Conservation (phyloP, 2,888 invertebrate species). For the Heliothis peltigera region DNA sequence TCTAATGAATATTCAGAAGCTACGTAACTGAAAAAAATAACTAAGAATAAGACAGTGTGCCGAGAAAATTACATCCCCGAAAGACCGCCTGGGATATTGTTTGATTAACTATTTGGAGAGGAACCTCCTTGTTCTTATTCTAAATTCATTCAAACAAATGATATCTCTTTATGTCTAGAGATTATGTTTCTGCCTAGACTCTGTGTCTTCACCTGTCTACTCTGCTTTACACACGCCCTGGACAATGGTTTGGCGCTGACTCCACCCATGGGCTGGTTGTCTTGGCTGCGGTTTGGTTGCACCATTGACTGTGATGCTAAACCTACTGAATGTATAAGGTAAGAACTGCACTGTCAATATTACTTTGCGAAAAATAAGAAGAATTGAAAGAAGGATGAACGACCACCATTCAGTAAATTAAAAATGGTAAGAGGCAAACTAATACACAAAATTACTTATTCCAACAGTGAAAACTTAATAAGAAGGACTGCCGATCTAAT, state of each 20-base stretch:
- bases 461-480: constrained; percentile 73
- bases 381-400: too few relatives aligned
- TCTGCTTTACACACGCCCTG: constrained; percentile 10
- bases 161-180: constrained; percentile 2
- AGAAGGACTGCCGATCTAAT: constrained; percentile 87
- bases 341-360: neutral
- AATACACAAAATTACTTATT: neutral
- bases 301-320: constrained; percentile 87
- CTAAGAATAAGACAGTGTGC: too few relatives aligned
- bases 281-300: constrained; percentile 90
- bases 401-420: too few relatives aligned
- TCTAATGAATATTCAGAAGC: neutral
- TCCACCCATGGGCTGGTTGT: constrained; percentile 91
- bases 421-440: neutral
- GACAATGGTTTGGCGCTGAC: constrained; percentile 87
- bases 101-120: too few relatives aligned
- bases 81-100: too few relatives aligned
- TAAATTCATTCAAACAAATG: too few relatives aligned
- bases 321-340: constrained; percentile 52
- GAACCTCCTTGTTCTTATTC: too few relatives aligned
- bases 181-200: constrained; percentile 18
- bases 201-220: constrained; percentile 3
- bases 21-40: neutral
- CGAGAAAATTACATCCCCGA: too few relatives aligned
- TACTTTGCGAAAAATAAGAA: too few relatives aligned